These are phyloP conservation scores for Morone saxatilis DNA, from an alignment of 2,113 vertebrate genomes.

Conservation along the genomic window DNA sequence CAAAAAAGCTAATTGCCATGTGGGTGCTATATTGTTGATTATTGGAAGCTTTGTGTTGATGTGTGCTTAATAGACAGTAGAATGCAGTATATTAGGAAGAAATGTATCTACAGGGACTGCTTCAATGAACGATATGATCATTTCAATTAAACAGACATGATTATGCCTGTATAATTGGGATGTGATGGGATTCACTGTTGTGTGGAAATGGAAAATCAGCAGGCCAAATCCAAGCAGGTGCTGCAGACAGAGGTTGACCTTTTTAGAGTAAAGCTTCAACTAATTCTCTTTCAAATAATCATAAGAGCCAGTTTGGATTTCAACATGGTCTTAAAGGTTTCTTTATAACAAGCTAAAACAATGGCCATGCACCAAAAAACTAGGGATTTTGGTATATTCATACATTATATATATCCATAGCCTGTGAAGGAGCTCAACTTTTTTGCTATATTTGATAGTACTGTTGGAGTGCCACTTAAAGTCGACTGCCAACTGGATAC, in stretches of 20 bases:
- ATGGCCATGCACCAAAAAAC: background rate
- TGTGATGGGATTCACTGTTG: conserved; percentile 70
- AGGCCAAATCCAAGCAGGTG: conserved; percentile 58
- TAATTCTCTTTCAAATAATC: conserved; percentile 35
- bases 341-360: background rate
- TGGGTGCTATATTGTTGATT: conserved; percentile 45
- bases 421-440: background rate
- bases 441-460: too few species aligned
- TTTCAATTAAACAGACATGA: conserved; percentile 73
- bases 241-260: conserved; percentile 38
- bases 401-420: background rate
- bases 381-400: background rate
- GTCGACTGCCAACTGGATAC: background rate
- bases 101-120: conserved; percentile 62
- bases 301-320: background rate
- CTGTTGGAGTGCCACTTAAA: background rate
- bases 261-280: conserved; percentile 31
- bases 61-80: conserved; percentile 61
- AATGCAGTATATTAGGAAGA: conserved; percentile 64
- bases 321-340: background rate
- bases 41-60: conserved; percentile 27
- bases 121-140: conserved; percentile 72
- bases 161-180: conserved; percentile 72
- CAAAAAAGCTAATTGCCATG: conserved; percentile 30
- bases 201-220: conserved; percentile 65